These are phyloP conservation scores for Drosophila bipectinata DNA, from an alignment of 1,140 invertebrate genomes.

Conservation along the genomic window DNA sequence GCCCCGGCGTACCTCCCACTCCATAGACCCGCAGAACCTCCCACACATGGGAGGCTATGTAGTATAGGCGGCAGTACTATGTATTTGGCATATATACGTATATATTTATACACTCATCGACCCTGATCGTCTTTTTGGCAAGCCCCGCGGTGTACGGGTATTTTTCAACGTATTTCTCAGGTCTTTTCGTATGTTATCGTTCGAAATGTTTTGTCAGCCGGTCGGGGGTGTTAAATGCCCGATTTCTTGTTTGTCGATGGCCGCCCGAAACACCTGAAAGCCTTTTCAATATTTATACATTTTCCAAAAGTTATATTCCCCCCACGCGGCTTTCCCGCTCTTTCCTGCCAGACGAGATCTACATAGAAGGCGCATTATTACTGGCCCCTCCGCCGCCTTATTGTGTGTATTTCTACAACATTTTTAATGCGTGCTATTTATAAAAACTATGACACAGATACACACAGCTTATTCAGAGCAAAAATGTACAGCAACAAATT, in stretches of 20 bases:
- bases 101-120: slow-evolving; percentile 62
- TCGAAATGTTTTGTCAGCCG: slow-evolving; percentile 66
- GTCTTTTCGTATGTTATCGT: slow-evolving; percentile 58
- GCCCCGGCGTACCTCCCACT: too few relatives aligned
- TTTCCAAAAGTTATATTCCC: slow-evolving; percentile 33
- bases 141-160: slow-evolving; percentile 34
- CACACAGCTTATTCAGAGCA: slow-evolving; percentile 73
- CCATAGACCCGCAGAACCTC: neutral
- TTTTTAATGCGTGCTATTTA: slow-evolving; percentile 76
- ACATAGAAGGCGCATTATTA: slow-evolving; percentile 75
- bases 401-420: slow-evolving; percentile 52
- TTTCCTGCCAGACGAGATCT: slow-evolving; percentile 36
- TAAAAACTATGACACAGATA: slow-evolving; percentile 83
- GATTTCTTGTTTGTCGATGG: slow-evolving; percentile 29
- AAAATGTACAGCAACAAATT: slow-evolving; percentile 76
- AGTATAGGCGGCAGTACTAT: slow-evolving; percentile 7
- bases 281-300: slow-evolving; percentile 52
- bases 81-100: slow-evolving; percentile 18
- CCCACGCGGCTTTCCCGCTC: slow-evolving; percentile 15
- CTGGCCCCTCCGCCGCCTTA: slow-evolving; percentile 47
- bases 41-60: neutral
- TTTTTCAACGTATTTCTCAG: slow-evolving; percentile 38
- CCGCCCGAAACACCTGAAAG: slow-evolving; percentile 60
- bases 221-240: slow-evolving; percentile 45
- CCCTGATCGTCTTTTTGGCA: slow-evolving; percentile 75